These are phyloP conservation scores for Procambarus clarkii DNA, from an alignment of 1,140 invertebrate species.

Conservation along the genomic window DNA sequence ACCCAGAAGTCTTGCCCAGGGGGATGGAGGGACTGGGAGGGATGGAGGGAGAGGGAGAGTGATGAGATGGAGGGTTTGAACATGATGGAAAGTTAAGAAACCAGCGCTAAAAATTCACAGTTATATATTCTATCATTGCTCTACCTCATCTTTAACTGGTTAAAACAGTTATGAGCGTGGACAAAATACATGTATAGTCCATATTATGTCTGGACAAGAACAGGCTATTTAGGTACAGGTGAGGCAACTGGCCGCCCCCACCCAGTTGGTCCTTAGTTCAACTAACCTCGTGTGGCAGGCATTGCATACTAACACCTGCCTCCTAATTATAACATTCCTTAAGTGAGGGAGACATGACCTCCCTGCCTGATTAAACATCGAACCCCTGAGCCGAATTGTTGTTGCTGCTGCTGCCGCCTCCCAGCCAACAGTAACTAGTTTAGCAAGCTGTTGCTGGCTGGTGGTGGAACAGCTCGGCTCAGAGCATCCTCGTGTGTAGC, in stretches of 20 bases:
- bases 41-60: neutral
- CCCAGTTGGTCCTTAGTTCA: conserved; percentile 14
- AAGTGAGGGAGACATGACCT: conserved; percentile 16
- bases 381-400: conserved; percentile 8
- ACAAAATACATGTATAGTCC: no score
- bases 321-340: conserved; percentile 50
- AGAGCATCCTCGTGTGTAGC: conserved; percentile 33
- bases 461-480: conserved; percentile 16
- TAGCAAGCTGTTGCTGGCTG: conserved; percentile 2
- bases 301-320: conserved; percentile 14
- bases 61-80: neutral
- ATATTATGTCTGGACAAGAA: no score
- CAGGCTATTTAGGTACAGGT: neutral
- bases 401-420: no score
- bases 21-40: neutral
- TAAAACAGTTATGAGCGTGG: no score
- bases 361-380: conserved; percentile 28
- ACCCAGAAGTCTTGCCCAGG: neutral
- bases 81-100: no score
- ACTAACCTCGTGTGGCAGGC: conserved; percentile 37
- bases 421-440: no score
- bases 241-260: neutral
- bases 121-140: no score
- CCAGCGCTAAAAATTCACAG: no score
- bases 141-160: no score